Evolutionary conservation across 2,888 invertebrate species (phyloP), one percentile per base, ranked within the genome.

Genomic region (Acleris literana): DNA sequence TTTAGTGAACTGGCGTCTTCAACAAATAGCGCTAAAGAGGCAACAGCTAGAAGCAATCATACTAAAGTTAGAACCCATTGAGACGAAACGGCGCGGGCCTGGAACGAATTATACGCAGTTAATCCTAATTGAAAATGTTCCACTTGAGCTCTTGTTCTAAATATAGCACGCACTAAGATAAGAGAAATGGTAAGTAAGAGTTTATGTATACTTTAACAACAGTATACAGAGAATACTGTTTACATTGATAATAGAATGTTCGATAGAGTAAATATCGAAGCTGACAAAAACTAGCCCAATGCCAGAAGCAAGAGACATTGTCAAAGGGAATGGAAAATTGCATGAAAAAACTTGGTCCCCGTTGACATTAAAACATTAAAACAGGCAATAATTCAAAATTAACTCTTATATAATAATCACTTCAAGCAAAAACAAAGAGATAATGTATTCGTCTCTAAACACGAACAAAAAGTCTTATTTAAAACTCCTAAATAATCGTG

Each of bases 61-160:
- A 54, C 57, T 62, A 66, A 62, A 66, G 49, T 64, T 62, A 63
- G 60, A 68, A 68, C 57, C 56, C 63, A 57, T 63, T 66, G 60
- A 62, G 63, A 22, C 66, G 59, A 49, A 58, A 57, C 61, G 29
- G 54, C 70, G 54, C 70, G 58, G 63, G 65, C 55, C 66, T 71
- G 72, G 69, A 75, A 72, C 74, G 58, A 78, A 79, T 76, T 70
- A 72, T 64, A 68, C 74, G 70, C 75, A 70, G 75, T 74, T 74
- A 76, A 74, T 74, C 72, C 73, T 74, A 75, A 76, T 75, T 71
- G 70, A 70, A 71, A 70, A 49, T 70, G 76, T 72, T 77, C 75
- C 74, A 76, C 77, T 79, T 74, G 71, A 77, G 73, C 70, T 68
- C 53, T 53, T 54, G 54, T 70, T 39, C 71, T 68, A 74, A 72